Percentiles rank a stretch among this genome's conserved stretches.
phyloP scores from a whole-genome alignment of 2,888 invertebrate species.

The Himalopsyche kuldschensis region DNA sequence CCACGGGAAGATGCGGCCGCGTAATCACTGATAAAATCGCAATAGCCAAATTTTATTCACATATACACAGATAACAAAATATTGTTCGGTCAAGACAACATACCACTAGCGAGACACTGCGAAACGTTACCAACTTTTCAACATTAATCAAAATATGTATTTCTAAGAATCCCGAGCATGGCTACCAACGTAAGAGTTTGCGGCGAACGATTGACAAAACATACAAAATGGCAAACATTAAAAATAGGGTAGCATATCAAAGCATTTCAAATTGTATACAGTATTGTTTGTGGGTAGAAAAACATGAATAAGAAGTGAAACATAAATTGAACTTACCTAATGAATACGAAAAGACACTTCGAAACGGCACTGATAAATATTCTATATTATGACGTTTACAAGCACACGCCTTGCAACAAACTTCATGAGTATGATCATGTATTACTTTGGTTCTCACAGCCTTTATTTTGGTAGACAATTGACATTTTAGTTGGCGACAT shows the following conservation, averaged over 20 bases:
- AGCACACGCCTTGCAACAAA: neutral
- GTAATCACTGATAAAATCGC: neutral
- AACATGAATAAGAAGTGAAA: neutral
- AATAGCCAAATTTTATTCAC: neutral
- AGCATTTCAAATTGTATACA: too few species aligned
- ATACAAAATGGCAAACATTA: neutral
- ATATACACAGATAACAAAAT: neutral
- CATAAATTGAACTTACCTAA: neutral
- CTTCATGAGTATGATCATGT: neutral
- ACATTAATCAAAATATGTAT: neutral
- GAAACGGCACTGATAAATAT: neutral
- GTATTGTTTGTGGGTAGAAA: too few species aligned
- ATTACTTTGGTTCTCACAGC: neutral
- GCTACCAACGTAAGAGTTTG: neutral
- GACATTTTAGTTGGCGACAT: neutral
- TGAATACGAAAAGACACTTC: neutral
- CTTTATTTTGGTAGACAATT: neutral
- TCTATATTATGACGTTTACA: neutral
- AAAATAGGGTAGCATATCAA: too few species aligned
- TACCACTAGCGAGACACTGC: neutral
- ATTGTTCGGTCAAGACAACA: neutral
- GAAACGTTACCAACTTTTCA: neutral
- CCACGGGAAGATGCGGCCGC: neutral
- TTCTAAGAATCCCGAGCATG: neutral
- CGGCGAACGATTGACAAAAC: neutral